Base-by-base conservation (phyloP, 2,797 vertebrate genomes). In the Furcifer pardalis region DNA sequence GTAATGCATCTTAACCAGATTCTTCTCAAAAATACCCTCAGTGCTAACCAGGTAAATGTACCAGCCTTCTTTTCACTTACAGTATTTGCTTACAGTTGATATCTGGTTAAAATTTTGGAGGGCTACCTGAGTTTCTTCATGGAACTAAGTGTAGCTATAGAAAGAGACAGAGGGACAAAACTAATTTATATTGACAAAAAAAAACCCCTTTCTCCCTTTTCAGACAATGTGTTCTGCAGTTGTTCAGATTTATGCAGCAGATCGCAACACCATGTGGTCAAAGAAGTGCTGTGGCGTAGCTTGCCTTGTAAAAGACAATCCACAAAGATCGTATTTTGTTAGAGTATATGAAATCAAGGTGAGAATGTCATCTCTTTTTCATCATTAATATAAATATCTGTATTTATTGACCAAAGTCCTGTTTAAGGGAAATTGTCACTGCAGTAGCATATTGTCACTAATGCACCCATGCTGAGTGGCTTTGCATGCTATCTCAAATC, bases 221-320 rank as follows among this genome's bases (percentile, higher is more conserved):
- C 92, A 99, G 98, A 97, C 97, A 0, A 96, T 99, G 96, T 98
- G 96, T 85, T 98, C 98, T 32, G 98, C 98, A 15, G 98, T 99
- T 93, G 97, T 99, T 87, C 98, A 99, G 92, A 97, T 99, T 42
- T 99, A 97, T 65, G 94, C 92, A 73, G 96, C 97, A 6, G 98
- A 99, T 89, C 96, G 97, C 81, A 97, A 97, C 93, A 96, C 94
- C 80, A 88, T 96, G 92, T 99, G 98, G 98, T 94, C 96, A 71
- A 99, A 99, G 95, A 97, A 97, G 56, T 98, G 98, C 95, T 99
- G 98, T 78, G 98, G 98, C 6, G 98, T 99, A 87, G 97, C 97
- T 90, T 99, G 98, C 92, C 95, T 99, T 92, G 97, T 99, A 92
- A 99, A 99, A 95, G 98, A 99, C 97, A 99, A 99, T 97, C 98